phyloP scores from a whole-genome alignment of 2,888 invertebrate genomes.

The Chrysolina oricalcia region DNA sequence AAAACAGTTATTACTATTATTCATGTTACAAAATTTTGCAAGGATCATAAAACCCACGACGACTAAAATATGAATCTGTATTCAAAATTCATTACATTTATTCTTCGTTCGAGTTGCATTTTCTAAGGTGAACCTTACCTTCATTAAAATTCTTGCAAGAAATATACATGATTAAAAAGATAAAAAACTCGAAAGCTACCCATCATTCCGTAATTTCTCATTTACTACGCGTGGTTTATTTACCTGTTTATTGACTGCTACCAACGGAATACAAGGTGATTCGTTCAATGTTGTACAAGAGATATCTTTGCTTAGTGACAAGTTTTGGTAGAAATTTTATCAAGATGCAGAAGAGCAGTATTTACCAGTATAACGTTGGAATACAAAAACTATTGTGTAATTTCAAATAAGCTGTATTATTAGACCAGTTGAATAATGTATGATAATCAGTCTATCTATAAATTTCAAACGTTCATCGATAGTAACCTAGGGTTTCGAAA shows the following conservation, averaged over 20 bases:
- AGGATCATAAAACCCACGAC: not conserved
- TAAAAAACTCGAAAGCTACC: slow-evolving; percentile 39
- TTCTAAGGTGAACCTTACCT: slow-evolving; percentile 54
- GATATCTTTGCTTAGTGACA: too few relatives aligned
- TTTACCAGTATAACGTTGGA: too few relatives aligned
- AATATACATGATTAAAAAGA: slow-evolving; percentile 53
- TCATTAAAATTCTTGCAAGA: slow-evolving; percentile 60
- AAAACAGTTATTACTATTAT: too few relatives aligned
- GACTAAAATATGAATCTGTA: slow-evolving; percentile 42
- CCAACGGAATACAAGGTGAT: slow-evolving; percentile 11
- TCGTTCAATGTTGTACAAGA: too few relatives aligned
- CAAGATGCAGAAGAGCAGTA: too few relatives aligned
- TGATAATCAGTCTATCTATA: too few relatives aligned
- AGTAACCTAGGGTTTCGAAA: too few relatives aligned
- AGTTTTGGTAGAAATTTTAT: too few relatives aligned
- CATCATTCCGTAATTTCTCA: slow-evolving; percentile 30
- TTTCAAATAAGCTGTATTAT: too few relatives aligned
- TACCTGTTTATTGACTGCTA: slow-evolving; percentile 17
- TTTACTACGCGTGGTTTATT: slow-evolving; percentile 31
- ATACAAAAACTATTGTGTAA: too few relatives aligned
- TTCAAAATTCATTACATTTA: slow-evolving; percentile 52
- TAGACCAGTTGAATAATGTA: too few relatives aligned
- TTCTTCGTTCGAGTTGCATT: slow-evolving; percentile 51
- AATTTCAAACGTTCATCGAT: too few relatives aligned
- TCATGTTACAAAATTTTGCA: not conserved